Evolutionary conservation across 2,888 invertebrate species (phyloP).

Genomic region (Anthrax anthrax): DNA sequence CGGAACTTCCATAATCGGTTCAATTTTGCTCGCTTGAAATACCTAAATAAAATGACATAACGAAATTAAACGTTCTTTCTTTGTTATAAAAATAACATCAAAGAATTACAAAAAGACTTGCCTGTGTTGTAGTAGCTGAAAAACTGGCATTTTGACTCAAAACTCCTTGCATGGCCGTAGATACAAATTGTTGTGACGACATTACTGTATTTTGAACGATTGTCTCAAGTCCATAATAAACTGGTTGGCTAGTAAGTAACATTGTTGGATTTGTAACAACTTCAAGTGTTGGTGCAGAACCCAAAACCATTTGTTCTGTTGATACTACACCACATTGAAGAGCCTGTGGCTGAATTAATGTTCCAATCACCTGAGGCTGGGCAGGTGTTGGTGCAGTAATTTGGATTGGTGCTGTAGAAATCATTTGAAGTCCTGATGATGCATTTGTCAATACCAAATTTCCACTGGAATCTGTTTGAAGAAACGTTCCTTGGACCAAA

Average conservation of each 20-base stretch:
- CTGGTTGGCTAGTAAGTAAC: slow-evolving; percentile 53
- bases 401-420: slow-evolving; percentile 41
- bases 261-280: slow-evolving; percentile 47
- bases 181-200: slow-evolving; percentile 77
- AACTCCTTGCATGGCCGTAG: slow-evolving; percentile 66
- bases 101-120: slow-evolving; percentile 10
- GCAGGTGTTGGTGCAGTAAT: slow-evolving; percentile 33
- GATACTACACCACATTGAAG: slow-evolving; percentile 38
- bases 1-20: slow-evolving; percentile 63
- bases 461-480: slow-evolving; percentile 46
- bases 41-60: slow-evolving; percentile 30
- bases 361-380: slow-evolving; percentile 43
- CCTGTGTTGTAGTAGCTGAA: slow-evolving; percentile 60
- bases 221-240: slow-evolving; percentile 71
- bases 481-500: slow-evolving; percentile 43
- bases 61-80: background rate
- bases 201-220: slow-evolving; percentile 79
- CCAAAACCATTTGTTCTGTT: slow-evolving; percentile 45
- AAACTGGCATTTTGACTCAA: slow-evolving; percentile 70
- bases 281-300: slow-evolving; percentile 46
- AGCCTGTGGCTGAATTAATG: slow-evolving; percentile 46
- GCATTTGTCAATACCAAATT: slow-evolving; percentile 43
- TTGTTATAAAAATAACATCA: no score
- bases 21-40: slow-evolving; percentile 73
- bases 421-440: slow-evolving; percentile 41